Evolutionary conservation across 2,888 invertebrate species (phyloP).

Genomic region (Drosophila borealis): DNA sequence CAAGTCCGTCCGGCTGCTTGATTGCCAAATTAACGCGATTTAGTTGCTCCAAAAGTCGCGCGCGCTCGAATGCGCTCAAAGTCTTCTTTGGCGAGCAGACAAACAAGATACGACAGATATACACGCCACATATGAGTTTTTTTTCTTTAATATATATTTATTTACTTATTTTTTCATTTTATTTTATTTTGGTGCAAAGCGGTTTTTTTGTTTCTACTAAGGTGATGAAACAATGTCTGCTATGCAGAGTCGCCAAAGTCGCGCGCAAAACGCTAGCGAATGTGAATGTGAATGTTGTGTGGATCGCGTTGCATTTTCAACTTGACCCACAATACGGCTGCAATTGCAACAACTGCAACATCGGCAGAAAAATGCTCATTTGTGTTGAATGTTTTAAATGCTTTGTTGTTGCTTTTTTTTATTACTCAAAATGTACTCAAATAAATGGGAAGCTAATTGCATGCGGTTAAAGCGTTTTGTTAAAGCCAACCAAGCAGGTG

Average conservation of each 20-base stretch:
- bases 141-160: background rate
- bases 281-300: constrained; percentile 48
- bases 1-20: constrained; percentile 21
- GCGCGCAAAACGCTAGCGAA: constrained; percentile 57
- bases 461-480: constrained; percentile 28
- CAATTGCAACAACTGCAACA: constrained; percentile 33
- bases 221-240: constrained; percentile 47
- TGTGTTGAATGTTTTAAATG: constrained; percentile 28
- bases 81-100: constrained; percentile 35
- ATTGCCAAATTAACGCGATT: constrained; percentile 75
- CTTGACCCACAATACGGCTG: constrained; percentile 71
- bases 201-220: constrained; percentile 22
- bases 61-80: constrained; percentile 23
- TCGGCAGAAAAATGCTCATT: constrained; percentile 28
- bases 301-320: constrained; percentile 73
- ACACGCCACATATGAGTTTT: constrained; percentile 1
- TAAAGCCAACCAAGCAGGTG: background rate
- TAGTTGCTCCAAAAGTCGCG: constrained; percentile 54
- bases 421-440: constrained; percentile 21
- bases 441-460: constrained; percentile 50
- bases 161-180: background rate
- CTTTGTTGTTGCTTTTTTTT: constrained; percentile 17
- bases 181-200: constrained; percentile 27
- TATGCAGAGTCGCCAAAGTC: constrained; percentile 22
- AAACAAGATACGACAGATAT: constrained; percentile 24